These are phyloP conservation scores for Dermatemys mawii DNA, from an alignment of 2,113 vertebrate species.

Conservation along the genomic window DNA sequence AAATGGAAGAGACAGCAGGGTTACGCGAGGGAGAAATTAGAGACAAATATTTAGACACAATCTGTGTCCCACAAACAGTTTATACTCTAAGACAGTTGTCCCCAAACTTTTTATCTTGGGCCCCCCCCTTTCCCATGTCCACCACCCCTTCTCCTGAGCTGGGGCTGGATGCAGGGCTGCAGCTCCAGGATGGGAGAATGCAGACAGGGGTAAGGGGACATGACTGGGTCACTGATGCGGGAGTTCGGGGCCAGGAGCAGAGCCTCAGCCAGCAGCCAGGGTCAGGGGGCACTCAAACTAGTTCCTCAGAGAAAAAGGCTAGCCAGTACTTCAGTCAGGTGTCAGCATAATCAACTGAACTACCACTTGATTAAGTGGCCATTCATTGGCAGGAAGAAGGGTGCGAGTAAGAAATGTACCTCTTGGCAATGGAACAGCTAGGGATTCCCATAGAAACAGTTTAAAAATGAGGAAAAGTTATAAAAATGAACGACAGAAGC, in stretches of 20 bases:
- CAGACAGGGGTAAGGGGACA: no score
- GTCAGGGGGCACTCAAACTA: background rate
- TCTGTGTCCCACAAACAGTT: background rate
- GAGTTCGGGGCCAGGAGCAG: no score
- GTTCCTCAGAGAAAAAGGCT: background rate
- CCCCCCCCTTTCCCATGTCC: no score
- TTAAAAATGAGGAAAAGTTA: background rate
- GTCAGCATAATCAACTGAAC: no score
- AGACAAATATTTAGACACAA: background rate
- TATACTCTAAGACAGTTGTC: background rate
- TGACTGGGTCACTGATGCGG: no score
- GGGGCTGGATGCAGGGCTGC: no score
- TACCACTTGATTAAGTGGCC: background rate
- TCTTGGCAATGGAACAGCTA: background rate
- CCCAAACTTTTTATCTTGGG: no score
- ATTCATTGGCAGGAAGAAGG: background rate
- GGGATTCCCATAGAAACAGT: background rate
- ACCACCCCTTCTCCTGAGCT: no score
- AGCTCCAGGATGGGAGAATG: no score
- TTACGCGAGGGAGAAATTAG: background rate
- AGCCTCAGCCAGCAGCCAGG: no score
- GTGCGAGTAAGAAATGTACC: background rate
- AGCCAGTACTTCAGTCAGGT: background rate
- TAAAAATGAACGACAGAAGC: background rate
- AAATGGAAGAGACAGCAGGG: background rate